Percentiles rank a stretch among this genome's conserved stretches.
These are phyloP conservation scores for Oreortyx pictus DNA, from an alignment of 2,797 vertebrate species.

Conservation along the genomic window DNA sequence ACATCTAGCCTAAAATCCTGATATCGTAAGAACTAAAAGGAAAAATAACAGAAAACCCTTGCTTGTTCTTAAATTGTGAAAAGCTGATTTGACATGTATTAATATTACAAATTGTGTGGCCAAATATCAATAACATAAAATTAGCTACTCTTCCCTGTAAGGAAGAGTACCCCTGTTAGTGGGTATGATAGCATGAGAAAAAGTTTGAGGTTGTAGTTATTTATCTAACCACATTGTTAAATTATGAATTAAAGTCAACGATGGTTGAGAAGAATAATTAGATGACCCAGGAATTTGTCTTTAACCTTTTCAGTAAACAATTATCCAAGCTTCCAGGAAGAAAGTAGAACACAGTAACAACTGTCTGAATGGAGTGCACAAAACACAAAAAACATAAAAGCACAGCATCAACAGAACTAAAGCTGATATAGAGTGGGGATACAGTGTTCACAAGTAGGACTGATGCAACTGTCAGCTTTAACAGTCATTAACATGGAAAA, in stretches of 20 bases:
- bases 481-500: neutral
- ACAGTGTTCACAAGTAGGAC: neutral
- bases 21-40: neutral
- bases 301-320: neutral
- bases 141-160: neutral
- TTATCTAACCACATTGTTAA: neutral
- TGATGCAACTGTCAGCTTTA: neutral
- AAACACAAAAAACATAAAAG: neutral
- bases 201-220: neutral
- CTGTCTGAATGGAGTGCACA: neutral
- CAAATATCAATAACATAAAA: neutral
- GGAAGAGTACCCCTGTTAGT: neutral
- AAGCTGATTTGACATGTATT: neutral
- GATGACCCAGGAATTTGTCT: neutral
- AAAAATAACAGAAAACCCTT: neutral
- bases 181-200: neutral
- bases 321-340: neutral
- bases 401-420: neutral
- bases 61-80: neutral
- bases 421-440: neutral
- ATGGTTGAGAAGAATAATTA: neutral
- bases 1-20: neutral
- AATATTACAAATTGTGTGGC: neutral
- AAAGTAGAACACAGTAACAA: neutral
- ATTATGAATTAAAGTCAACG: neutral